Evolutionary conservation across 2,113 vertebrate species (phyloP), one percentile per base, ranked within the genome.

Genomic region (Actenoides hombroni): DNA sequence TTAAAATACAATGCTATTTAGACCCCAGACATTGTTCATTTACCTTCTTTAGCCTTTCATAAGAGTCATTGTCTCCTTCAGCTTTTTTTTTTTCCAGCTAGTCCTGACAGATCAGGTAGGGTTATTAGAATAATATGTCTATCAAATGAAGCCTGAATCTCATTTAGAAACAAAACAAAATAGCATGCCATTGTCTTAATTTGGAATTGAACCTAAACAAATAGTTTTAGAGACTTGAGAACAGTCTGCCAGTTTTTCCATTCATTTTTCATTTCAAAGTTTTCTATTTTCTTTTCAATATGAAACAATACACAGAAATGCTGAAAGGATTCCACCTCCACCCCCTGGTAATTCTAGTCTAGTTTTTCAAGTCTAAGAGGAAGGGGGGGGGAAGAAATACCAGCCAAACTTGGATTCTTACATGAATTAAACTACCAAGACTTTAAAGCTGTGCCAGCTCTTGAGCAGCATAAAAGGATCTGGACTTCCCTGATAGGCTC

Each of bases 131-230:
- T 77, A 79, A 75, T 78, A 86, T 19, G 65, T 44, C 92, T 95
- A 82, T 87, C 74, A 96, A 96, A 46, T 90, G 37, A 68, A 94
- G 88, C 82, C 92, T 94, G 90, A 84, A 84, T 94, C 88, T 88
- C 37, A 90, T 93, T 90, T 93, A 94, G 83, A 96, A 95, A 95
- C 86, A 96, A 94, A 97, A 86, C 63, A 91, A 83, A 96, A 94
- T 76, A 95, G 69, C 31, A 86, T 97, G 51, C 53, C 81, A 95
- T 97, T 95, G 79, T 87, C 84, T 86, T 57, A 51, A 49, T 75
- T 91, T 94, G 86, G 88, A 94, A 78, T 53, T 13, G 73, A 92
- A 89, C 69, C 71, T 83, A 94, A 95, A 68, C 25, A 93, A 96
- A 92, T 35, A 90, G n/a, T 61, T 94, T 83, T 42, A 85, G 46